Percentiles rank a stretch among this genome's conserved stretches.
phyloP scores from a whole-genome alignment of 2,113 vertebrate species.

The Tricholaema leucomelas region DNA sequence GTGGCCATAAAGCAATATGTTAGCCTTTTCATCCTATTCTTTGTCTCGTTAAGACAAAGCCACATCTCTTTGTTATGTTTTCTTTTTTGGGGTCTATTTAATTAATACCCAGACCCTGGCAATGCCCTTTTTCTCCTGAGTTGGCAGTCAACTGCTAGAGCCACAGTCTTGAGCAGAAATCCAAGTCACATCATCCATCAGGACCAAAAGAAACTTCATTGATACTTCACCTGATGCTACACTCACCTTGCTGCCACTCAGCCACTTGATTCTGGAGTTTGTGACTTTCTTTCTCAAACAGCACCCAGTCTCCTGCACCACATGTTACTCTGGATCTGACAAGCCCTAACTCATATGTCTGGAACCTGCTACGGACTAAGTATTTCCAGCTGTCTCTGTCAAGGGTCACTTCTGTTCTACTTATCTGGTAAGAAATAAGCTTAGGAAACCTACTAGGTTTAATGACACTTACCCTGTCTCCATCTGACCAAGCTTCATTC shows the following conservation, averaged over 20 bases:
- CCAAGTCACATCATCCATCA: neutral
- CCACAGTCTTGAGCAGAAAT: neutral
- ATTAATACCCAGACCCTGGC: neutral
- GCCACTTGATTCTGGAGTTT: neutral
- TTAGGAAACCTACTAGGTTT: neutral
- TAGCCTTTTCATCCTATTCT: slow-evolving; percentile 1
- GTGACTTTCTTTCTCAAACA: neutral
- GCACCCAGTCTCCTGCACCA: neutral
- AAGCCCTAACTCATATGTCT: neutral
- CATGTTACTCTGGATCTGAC: neutral
- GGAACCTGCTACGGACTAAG: neutral
- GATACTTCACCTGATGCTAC: neutral
- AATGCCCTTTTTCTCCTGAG: neutral
- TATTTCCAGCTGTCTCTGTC: neutral
- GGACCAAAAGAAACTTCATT: neutral
- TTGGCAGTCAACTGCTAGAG: neutral
- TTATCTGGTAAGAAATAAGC: neutral
- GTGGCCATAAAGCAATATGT: neutral
- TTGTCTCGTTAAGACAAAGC: neutral
- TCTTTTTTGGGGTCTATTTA: neutral
- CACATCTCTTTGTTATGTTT: neutral
- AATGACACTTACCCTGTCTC: neutral
- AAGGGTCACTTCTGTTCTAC: neutral
- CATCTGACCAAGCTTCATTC: neutral
- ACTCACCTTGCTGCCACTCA: neutral